These are phyloP conservation scores for Gephyroberyx darwinii DNA, from an alignment of 2,797 vertebrate genomes.

Conservation along the genomic window DNA sequence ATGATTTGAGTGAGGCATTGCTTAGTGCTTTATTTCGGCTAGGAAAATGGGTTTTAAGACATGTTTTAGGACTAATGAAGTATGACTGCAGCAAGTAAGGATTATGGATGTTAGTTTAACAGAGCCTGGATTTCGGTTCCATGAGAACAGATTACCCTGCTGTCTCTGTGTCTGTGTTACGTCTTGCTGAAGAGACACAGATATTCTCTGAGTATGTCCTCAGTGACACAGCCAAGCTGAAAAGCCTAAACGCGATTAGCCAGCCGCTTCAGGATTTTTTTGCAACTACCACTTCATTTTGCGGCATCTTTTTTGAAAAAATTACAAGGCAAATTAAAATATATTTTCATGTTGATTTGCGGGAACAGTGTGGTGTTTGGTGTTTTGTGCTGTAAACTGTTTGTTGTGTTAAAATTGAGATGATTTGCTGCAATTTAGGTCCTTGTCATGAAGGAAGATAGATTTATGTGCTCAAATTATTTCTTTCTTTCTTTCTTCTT, in stretches of 20 bases:
- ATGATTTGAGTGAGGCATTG: constrained; percentile 20
- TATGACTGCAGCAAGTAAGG: constrained; percentile 63
- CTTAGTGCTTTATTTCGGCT: constrained; percentile 34
- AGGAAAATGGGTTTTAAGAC: constrained; percentile 45
- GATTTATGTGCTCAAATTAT: too few species aligned
- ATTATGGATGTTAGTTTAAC: constrained; percentile 73
- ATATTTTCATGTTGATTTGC: constrained; percentile 17
- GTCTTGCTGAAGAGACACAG: constrained; percentile 57
- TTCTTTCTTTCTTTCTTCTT: too few species aligned
- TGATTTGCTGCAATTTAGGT: neutral
- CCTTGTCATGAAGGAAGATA: too few species aligned
- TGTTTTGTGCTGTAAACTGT: neutral
- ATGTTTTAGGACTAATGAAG: constrained; percentile 61
- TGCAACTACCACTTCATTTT: constrained; percentile 39
- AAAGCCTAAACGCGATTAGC: constrained; percentile 61
- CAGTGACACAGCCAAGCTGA: constrained; percentile 48
- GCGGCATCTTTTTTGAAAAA: constrained; percentile 34
- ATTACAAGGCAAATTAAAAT: constrained; percentile 40
- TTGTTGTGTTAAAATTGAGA: constrained; percentile 6
- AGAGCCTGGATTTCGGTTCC: constrained; percentile 65
- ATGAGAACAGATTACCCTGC: constrained; percentile 69
- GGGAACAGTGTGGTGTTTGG: neutral
- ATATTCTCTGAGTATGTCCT: constrained; percentile 51
- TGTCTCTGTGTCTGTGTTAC: constrained; percentile 68
- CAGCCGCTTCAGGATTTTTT: constrained; percentile 50